Evolutionary conservation across 1,140 invertebrate species (phyloP), one percentile per base, ranked within the genome.

Genomic region (Papilio aristodemus): DNA sequence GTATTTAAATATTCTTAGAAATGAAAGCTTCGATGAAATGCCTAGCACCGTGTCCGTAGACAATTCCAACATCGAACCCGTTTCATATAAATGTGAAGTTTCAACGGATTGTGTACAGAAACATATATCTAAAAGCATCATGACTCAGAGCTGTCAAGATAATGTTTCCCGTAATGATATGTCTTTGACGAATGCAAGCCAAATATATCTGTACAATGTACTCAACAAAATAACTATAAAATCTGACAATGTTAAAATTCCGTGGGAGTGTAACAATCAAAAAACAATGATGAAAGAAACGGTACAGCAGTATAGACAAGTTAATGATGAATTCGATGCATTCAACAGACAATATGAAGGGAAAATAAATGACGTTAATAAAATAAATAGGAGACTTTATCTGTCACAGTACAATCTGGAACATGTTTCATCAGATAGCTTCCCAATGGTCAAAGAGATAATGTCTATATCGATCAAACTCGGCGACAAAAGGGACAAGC

Each of bases 1-100:
- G 0, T 90, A 89, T 72, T 80, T 90, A 70, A 81, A 83, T 63
- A 68, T 90, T 0, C 67, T 87, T n/a, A 76, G 73, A 50, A 76
- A 69, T 67, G 74, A 73, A 43, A 79, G 68, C 36, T 71, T 69
- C 2, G 70, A 74, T 6, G 46, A 54, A 22, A 54, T 54, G 0
- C 2, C 46, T 1, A 74, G 71, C 10, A 80, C 68, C 69, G 73
- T 79, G 0, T 83, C 84, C 10, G 71, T 70, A 37, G 76, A 77
- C 4, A 70, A 69, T 11, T 70, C 66, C 0, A 74, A 77, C 57
- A 17, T 36, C 14, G 43, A 66, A 27, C 13, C 11, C 27, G 70
- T 77, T 13, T 14, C 71, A 0, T 76, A 67, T 39, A 54, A 68
- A n/a, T 86, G 85, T 64, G 79, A 89, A 25, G 83, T 86, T 10